Evolutionary conservation across 2,888 invertebrate species (phyloP).

Genomic region (Pyralis farinalis): DNA sequence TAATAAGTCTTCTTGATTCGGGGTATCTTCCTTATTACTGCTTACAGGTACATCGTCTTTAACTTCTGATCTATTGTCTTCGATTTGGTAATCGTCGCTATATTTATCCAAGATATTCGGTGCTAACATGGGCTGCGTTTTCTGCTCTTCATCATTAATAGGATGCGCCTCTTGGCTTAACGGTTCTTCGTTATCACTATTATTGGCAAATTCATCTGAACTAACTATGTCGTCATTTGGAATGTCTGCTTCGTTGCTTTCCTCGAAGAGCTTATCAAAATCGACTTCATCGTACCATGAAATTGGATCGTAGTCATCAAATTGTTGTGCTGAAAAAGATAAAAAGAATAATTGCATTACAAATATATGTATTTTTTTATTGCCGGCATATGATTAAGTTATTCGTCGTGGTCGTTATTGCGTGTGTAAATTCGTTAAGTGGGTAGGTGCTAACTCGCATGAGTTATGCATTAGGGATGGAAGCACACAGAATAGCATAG

Average conservation of each 20-base stretch:
- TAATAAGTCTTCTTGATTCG: neutral
- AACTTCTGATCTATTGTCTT: conserved; percentile 48
- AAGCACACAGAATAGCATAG: no score
- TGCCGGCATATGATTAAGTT: no score
- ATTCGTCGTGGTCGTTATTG: no score
- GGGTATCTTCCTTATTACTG: conserved; percentile 6
- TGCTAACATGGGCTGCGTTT: neutral
- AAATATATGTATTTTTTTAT: neutral
- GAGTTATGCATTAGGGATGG: no score
- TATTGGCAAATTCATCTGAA: neutral
- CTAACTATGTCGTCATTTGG: neutral
- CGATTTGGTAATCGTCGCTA: conserved; percentile 48
- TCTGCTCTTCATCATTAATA: conserved; percentile 14
- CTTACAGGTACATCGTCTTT: conserved; percentile 12
- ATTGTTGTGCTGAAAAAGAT: neutral
- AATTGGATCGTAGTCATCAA: neutral
- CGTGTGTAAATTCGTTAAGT: no score
- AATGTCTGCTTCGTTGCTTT: neutral
- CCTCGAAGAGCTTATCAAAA: conserved; percentile 12
- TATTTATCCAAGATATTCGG: conserved; percentile 13
- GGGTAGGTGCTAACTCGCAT: no score
- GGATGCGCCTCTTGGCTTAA: neutral
- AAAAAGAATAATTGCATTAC: neutral
- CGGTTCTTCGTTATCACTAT: neutral
- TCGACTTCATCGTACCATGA: conserved; percentile 15